Evolutionary conservation across 2,888 invertebrate species (phyloP).

Genomic region (Lobophora halterata): DNA sequence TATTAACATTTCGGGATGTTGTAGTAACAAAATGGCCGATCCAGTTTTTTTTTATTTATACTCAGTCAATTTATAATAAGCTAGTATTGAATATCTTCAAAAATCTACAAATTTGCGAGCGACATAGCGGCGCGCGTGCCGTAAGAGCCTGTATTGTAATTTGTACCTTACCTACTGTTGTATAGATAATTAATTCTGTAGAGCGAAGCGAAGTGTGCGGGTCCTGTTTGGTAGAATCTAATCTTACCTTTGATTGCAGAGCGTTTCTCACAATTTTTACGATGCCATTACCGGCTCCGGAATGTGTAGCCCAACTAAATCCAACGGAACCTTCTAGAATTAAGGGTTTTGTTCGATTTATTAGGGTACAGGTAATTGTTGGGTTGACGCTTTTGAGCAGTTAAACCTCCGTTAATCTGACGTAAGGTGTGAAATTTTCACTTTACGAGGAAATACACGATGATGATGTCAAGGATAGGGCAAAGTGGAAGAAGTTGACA

Average conservation of each 20-base stretch:
- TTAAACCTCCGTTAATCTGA: conserved; percentile 27
- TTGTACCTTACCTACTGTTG: neutral
- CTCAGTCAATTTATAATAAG: too few species aligned
- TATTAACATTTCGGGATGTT: too few species aligned
- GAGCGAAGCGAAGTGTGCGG: conserved; percentile 29
- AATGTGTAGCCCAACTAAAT: conserved; percentile 51
- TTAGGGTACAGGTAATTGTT: conserved; percentile 44
- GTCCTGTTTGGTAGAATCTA: conserved; percentile 46
- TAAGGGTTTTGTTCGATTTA: conserved; percentile 52
- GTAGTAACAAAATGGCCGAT: too few species aligned
- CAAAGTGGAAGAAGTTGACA: too few species aligned
- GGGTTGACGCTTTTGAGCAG: conserved; percentile 33
- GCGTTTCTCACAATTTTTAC: conserved; percentile 68
- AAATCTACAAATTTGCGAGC: too few species aligned
- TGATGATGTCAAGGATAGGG: too few species aligned
- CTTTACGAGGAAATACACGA: neutral
- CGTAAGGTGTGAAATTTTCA: conserved; percentile 13
- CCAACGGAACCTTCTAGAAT: conserved; percentile 44
- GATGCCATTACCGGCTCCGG: conserved; percentile 47
- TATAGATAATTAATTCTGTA: neutral
- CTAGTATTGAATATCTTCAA: too few species aligned
- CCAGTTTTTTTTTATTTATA: too few species aligned
- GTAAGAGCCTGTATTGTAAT: too few species aligned
- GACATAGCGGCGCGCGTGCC: too few species aligned
- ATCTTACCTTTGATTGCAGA: conserved; percentile 68